These are phyloP conservation scores for Euphysa ruthae DNA, from an alignment of 30 jellyfish, hydroid and myxozoan species.

Conservation along the genomic window DNA sequence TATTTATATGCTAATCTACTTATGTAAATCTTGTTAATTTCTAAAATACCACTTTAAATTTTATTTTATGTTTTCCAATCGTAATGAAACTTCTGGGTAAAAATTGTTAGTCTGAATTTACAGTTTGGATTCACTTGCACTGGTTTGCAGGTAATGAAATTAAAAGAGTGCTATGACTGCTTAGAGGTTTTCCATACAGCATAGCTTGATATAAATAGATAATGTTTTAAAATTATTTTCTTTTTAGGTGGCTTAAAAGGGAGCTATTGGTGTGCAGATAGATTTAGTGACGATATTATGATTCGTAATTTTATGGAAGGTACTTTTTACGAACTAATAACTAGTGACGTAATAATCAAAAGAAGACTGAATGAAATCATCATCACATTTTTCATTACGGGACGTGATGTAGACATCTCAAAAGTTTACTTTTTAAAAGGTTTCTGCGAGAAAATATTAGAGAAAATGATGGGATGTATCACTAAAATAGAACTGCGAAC, in stretches of 20 bases:
- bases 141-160: too few relatives aligned
- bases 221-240: neutral
- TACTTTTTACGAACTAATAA: slow-evolving; percentile 69
- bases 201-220: too few relatives aligned
- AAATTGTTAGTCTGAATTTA: too few relatives aligned
- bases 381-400: slow-evolving; percentile 59
- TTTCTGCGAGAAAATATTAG: slow-evolving; percentile 58
- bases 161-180: too few relatives aligned
- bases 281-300: slow-evolving; percentile 76
- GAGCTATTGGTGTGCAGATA: slow-evolving; percentile 88
- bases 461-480: slow-evolving; percentile 68
- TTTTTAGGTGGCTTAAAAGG: slow-evolving; percentile 82
- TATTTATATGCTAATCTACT: too few relatives aligned
- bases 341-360: slow-evolving; percentile 63
- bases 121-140: too few relatives aligned
- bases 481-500: slow-evolving; percentile 76
- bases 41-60: too few relatives aligned
- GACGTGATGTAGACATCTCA: slow-evolving; percentile 43
- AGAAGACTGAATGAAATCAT: slow-evolving; percentile 66
- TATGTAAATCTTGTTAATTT: too few relatives aligned
- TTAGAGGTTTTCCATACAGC: too few relatives aligned
- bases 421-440: slow-evolving; percentile 68
- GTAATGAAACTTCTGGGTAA: too few relatives aligned
- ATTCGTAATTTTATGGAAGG: slow-evolving; percentile 78
- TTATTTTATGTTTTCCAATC: too few relatives aligned